phyloP scores from a whole-genome alignment of 2,888 invertebrate species.

The Leptinotarsa juncta region DNA sequence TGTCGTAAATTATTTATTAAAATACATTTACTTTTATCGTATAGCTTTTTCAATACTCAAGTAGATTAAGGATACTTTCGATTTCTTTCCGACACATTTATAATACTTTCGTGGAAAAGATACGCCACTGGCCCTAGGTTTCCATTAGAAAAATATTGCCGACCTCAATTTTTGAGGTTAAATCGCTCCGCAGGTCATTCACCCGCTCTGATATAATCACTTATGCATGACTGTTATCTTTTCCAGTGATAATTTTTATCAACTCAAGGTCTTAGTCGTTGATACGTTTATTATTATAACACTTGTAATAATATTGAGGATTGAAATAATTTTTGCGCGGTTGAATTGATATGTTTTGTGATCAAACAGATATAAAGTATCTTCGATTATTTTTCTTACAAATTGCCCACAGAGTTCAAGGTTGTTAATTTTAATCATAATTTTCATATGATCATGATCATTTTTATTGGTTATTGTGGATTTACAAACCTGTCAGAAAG shows the following conservation, averaged over 20 bases:
- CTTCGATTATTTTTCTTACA: neutral
- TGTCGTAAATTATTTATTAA: too few relatives aligned
- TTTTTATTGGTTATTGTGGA: neutral
- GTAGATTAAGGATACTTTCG: too few relatives aligned
- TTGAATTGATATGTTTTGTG: conserved; percentile 4
- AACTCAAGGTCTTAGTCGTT: conserved; percentile 55
- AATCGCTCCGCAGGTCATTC: conserved; percentile 60
- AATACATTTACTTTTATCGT: too few relatives aligned
- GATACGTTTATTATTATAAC: conserved; percentile 39
- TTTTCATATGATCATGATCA: neutral
- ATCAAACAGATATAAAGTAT: neutral
- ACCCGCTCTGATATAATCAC: conserved; percentile 55
- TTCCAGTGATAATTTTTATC: conserved; percentile 53
- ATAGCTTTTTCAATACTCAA: too few relatives aligned
- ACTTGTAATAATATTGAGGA: conserved; percentile 11
- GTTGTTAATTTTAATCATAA: neutral
- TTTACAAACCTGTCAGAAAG: too few relatives aligned
- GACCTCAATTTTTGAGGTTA: conserved; percentile 80
- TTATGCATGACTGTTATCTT: conserved; percentile 47
- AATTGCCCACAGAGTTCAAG: conserved; percentile 4
- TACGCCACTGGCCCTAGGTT: conserved; percentile 46
- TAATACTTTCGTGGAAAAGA: neutral
- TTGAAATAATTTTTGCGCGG: conserved; percentile 26
- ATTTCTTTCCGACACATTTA: neutral
- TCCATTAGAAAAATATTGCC: conserved; percentile 65